Conservation (phyloP, 2,797 vertebrate genomes). For the Pangasius djambal region DNA sequence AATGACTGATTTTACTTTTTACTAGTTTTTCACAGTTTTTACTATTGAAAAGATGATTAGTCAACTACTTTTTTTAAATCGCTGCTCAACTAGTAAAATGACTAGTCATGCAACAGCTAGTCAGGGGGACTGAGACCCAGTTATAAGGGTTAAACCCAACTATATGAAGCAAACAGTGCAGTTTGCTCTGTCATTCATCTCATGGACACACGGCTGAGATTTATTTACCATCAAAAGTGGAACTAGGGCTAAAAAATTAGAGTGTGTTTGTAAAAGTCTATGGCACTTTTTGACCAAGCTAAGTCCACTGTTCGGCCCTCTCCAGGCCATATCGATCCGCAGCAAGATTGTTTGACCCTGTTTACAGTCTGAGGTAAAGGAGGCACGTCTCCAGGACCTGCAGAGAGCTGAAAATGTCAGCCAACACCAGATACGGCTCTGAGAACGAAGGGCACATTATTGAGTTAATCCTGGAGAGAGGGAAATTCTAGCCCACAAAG, state of each 20-base stretch:
- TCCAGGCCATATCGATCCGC: slow-evolving; percentile 49
- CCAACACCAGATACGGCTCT: slow-evolving; percentile 35
- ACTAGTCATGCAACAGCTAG: background rate
- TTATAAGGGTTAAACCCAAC: background rate
- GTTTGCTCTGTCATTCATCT: slow-evolving; percentile 56
- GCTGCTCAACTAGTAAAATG: background rate
- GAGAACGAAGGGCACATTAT: slow-evolving; percentile 48
- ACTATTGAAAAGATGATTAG: background rate
- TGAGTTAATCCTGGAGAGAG: slow-evolving; percentile 59
- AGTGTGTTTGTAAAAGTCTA: slow-evolving; percentile 3
- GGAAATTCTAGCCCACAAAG: slow-evolving; percentile 53
- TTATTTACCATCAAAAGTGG: slow-evolving; percentile 61
- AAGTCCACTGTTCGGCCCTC: slow-evolving; percentile 21
- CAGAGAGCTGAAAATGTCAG: slow-evolving; percentile 56
- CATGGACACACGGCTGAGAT: slow-evolving; percentile 59
- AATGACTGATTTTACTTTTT: background rate
- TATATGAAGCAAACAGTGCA: slow-evolving; percentile 58
- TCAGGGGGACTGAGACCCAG: background rate
- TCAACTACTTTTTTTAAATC: background rate
- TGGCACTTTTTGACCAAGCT: slow-evolving; percentile 28
- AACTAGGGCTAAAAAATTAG: slow-evolving; percentile 9
- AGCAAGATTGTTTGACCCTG: slow-evolving; percentile 53
- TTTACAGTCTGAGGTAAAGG: slow-evolving; percentile 52
- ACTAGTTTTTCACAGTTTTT: too few relatives aligned
- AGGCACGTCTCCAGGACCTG: slow-evolving; percentile 40